These are phyloP conservation scores for Periophthalmus modestus DNA, from an alignment of 2,113 vertebrate species.

Conservation along the genomic window DNA sequence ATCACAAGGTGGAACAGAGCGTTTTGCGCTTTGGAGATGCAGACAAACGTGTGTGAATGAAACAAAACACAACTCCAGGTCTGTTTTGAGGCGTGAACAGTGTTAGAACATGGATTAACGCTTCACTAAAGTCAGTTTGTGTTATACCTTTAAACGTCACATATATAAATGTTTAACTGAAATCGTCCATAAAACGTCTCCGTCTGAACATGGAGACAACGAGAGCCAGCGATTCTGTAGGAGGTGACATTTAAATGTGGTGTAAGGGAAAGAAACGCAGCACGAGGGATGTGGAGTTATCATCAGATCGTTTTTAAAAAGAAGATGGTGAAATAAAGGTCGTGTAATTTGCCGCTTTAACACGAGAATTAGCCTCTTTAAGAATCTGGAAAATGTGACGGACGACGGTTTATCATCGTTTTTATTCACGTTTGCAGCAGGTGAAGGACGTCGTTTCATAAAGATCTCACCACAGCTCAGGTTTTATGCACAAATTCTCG, in stretches of 20 bases:
- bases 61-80: no score
- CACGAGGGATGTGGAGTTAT: slow-evolving; percentile 22
- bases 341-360: slow-evolving; percentile 44
- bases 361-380: slow-evolving; percentile 28
- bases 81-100: no score
- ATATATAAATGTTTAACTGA: slow-evolving; percentile 12
- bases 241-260: slow-evolving; percentile 54
- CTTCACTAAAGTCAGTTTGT: no score
- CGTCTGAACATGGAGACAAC: slow-evolving; percentile 24
- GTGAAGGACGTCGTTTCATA: background rate
- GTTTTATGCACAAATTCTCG: background rate
- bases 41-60: no score
- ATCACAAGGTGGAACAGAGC: no score
- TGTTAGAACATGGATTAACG: no score
- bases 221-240: slow-evolving; percentile 45
- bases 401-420: background rate
- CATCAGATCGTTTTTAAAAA: slow-evolving; percentile 30
- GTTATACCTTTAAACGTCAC: background rate
- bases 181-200: slow-evolving; percentile 34
- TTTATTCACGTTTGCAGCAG: background rate
- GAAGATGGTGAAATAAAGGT: background rate
- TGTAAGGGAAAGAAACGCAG: background rate
- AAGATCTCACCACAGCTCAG: background rate
- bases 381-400: slow-evolving; percentile 26
- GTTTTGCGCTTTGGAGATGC: no score